Evolutionary conservation across 2,113 vertebrate genomes (phyloP).

Genomic region (Pipa parva): DNA sequence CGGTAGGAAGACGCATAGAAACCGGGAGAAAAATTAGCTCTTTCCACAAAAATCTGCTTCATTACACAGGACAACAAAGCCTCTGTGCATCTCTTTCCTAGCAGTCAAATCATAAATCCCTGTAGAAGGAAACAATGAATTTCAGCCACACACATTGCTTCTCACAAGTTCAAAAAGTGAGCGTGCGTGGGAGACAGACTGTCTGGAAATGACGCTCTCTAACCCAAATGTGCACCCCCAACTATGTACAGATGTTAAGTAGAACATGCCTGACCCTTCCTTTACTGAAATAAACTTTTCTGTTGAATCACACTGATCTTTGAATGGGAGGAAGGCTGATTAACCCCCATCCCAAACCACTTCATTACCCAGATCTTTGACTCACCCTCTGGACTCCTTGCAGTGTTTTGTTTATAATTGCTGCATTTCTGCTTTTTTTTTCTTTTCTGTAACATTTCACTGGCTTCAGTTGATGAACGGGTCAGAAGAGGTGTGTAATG

Average conservation of each 20-base stretch:
- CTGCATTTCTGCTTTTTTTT: background rate
- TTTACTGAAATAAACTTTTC: constrained; percentile 15
- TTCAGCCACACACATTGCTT: too few relatives aligned
- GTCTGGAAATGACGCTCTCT: background rate
- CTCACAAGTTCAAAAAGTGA: too few relatives aligned
- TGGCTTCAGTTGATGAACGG: constrained; percentile 2
- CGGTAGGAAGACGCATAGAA: too few relatives aligned
- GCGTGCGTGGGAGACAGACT: background rate
- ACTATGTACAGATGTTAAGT: constrained; percentile 7
- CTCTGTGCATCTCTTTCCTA: too few relatives aligned
- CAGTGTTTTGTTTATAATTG: background rate
- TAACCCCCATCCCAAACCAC: background rate
- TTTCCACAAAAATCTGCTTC: too few relatives aligned
- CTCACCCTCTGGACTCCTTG: background rate
- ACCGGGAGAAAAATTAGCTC: too few relatives aligned
- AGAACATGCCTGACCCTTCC: constrained; percentile 4
- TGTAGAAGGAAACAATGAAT: too few relatives aligned
- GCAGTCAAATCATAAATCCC: too few relatives aligned
- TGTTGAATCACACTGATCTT: constrained; percentile 24
- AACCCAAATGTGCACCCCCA: background rate
- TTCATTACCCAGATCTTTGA: background rate
- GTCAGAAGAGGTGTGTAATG: constrained; percentile 18
- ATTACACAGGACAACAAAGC: too few relatives aligned
- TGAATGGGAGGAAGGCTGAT: constrained; percentile 6
- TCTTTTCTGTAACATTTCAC: background rate